Conservation (phyloP, 2,113 vertebrate genomes). For the Onychostruthus taczanowskii region DNA sequence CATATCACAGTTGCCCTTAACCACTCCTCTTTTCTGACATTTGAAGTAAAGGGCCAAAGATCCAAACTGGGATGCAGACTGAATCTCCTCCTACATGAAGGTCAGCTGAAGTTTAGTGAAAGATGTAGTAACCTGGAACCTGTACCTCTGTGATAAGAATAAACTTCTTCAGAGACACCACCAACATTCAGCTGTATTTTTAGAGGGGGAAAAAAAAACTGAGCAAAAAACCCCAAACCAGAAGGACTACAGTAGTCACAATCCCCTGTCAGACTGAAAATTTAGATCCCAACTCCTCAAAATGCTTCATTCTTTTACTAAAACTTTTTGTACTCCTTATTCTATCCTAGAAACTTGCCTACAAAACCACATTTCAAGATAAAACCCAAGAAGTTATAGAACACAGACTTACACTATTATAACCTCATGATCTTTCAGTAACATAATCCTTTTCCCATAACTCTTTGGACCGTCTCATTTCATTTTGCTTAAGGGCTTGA, state of each 20-base stretch:
- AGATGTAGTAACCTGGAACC: background rate
- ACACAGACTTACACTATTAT: background rate
- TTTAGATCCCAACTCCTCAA: background rate
- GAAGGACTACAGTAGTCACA: background rate
- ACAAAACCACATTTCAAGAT: background rate
- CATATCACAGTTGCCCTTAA: background rate
- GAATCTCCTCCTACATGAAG: background rate
- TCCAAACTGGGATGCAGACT: background rate
- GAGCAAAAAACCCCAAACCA: background rate
- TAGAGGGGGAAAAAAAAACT: background rate
- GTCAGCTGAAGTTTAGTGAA: background rate
- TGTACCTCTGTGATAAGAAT: background rate
- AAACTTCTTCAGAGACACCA: background rate
- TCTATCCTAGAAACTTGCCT: background rate
- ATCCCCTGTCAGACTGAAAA: background rate
- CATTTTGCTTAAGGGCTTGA: background rate
- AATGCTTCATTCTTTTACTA: background rate
- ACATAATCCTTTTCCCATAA: background rate
- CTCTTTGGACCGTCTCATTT: background rate
- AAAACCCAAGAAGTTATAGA: background rate
- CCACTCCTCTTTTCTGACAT: background rate
- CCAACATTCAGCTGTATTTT: background rate
- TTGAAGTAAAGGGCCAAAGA: background rate
- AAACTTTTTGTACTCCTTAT: background rate
- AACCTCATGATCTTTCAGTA: background rate